Percentiles rank a stretch among this genome's conserved stretches.
Conservation (phyloP, 92 coral and sea anemone genomes). For the Anthopleura xanthogrammica region DNA sequence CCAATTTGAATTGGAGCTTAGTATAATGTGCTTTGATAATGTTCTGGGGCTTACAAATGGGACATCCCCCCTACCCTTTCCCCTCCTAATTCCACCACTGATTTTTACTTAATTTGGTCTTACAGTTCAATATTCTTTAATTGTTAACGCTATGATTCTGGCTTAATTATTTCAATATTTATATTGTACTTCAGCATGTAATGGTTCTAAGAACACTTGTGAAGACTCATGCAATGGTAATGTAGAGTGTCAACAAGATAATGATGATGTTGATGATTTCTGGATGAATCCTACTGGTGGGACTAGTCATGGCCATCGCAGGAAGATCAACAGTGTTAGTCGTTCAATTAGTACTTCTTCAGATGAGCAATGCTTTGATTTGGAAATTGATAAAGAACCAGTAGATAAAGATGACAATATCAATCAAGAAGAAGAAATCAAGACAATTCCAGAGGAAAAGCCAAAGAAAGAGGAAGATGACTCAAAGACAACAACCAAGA, state of each 20-base stretch:
- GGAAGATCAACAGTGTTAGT: not conserved
- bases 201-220: not conserved
- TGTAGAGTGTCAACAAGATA: not conserved
- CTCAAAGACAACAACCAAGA: constrained; percentile 1
- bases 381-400: constrained; percentile 32
- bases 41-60: no score
- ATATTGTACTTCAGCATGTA: not conserved
- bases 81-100: no score
- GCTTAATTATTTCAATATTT: not conserved
- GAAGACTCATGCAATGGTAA: not conserved
- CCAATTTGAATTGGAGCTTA: no score
- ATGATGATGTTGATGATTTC: constrained; percentile 9
- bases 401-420: not conserved
- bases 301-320: not conserved
- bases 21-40: no score
- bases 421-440: not conserved
- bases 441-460: constrained; percentile 3
- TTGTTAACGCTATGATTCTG: no score
- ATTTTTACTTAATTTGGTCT: no score
- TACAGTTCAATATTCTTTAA: no score
- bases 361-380: constrained; percentile 34
- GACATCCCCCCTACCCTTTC: no score
- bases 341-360: constrained; percentile 36
- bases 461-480: not conserved
- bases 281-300: not conserved